Conservation (phyloP, 2,797 vertebrate species). For the Notolepis coatsorum region DNA sequence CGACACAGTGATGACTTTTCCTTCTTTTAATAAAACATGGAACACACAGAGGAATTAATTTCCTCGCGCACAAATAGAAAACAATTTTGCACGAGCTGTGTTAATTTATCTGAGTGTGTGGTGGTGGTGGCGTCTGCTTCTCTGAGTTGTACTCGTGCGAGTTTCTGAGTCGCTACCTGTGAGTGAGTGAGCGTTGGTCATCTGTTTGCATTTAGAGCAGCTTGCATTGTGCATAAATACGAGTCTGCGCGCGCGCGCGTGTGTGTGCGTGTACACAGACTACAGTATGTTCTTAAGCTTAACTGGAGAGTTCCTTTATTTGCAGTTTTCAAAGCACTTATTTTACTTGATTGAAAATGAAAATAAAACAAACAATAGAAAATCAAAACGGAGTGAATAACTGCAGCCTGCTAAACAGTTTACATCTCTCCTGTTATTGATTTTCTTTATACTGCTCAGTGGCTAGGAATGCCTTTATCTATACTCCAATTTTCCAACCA, state of each 20-base stretch:
- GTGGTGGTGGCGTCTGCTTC: too few species aligned
- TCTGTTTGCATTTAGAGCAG: constrained; percentile 1
- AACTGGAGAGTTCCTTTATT: not conserved
- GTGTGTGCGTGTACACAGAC: not conserved
- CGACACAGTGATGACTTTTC: too few species aligned
- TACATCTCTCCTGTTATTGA: constrained; percentile 28
- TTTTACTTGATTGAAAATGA: not conserved
- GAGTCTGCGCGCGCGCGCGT: not conserved
- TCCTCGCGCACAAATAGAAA: too few species aligned
- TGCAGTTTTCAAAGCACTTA: not conserved
- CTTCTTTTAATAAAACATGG: too few species aligned
- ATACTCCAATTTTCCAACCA: too few species aligned
- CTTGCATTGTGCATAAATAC: not conserved
- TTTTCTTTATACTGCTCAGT: constrained; percentile 5
- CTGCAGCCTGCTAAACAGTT: constrained; percentile 23
- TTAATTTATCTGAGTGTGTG: too few species aligned
- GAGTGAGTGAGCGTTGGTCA: not conserved
- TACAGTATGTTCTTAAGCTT: not conserved
- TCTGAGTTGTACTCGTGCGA: too few species aligned
- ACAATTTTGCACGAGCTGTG: too few species aligned
- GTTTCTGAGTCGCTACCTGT: too few species aligned
- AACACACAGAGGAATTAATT: too few species aligned
- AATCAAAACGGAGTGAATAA: constrained; percentile 26
- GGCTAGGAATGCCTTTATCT: too few species aligned
- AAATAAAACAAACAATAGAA: constrained; percentile 24